A percentile compares a stretch with the other conserved stretches of the same genome.
Evolutionary conservation across 1,140 invertebrate genomes (phyloP).

Genomic region (Magallana gigas): DNA sequence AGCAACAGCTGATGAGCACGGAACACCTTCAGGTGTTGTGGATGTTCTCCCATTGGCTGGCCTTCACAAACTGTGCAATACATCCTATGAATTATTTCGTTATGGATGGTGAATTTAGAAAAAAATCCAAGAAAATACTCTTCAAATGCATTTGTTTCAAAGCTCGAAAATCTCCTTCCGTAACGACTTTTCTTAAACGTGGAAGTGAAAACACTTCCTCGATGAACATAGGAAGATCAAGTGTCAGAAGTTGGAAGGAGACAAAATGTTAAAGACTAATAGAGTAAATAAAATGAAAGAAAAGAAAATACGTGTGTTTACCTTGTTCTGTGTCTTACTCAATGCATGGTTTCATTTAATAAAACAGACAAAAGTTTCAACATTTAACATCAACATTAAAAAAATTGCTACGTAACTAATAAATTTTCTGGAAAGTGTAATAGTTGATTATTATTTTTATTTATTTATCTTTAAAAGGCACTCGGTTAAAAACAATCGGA

Average conservation of each 20-base stretch:
- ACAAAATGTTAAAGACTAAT: neutral
- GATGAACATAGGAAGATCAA: neutral
- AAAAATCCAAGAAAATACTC: neutral
- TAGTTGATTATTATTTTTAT: too few relatives aligned
- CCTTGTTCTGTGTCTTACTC: too few relatives aligned
- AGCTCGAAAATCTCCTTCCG: neutral
- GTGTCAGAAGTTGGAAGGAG: neutral
- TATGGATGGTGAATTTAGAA: constrained; percentile 50
- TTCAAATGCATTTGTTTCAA: neutral
- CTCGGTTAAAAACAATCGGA: too few relatives aligned
- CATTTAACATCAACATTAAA: too few relatives aligned
- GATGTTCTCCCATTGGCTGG: constrained; percentile 51
- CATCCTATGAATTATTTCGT: constrained; percentile 51
- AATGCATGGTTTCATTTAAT: too few relatives aligned
- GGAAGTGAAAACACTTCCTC: neutral
- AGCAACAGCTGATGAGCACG: constrained; percentile 24
- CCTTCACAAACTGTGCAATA: constrained; percentile 47
- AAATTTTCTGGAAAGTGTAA: too few relatives aligned
- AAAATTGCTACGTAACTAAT: too few relatives aligned
- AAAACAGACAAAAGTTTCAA: too few relatives aligned
- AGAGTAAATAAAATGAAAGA: neutral
- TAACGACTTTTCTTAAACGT: neutral
- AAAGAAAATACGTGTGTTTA: neutral
- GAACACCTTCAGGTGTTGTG: constrained; percentile 49
- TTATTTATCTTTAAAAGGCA: too few relatives aligned